Percentiles rank a stretch among this genome's conserved stretches.
Conservation (phyloP, 2,113 vertebrate genomes). For the Pantherophis guttatus region DNA sequence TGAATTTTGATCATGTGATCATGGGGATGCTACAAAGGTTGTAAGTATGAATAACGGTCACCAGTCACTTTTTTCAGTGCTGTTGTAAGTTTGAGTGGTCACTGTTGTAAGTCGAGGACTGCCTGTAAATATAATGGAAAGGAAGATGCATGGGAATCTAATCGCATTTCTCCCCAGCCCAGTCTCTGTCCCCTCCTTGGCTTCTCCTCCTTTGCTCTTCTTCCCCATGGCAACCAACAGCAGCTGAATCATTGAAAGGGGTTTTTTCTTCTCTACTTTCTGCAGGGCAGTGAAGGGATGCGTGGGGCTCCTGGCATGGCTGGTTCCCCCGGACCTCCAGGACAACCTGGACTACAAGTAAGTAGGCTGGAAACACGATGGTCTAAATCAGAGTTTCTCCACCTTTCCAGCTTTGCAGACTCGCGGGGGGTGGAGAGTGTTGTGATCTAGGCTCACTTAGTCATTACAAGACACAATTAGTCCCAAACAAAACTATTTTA, state of each 20-base stretch:
- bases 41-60: too few species aligned
- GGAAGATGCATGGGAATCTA: background rate
- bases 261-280: background rate
- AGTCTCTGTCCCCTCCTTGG: too few species aligned
- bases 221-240: background rate
- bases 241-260: background rate
- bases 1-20: too few species aligned
- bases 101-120: background rate
- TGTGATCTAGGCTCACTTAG: too few species aligned
- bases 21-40: too few species aligned
- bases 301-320: conserved; percentile 78
- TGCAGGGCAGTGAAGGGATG: conserved; percentile 83
- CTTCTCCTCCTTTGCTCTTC: background rate
- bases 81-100: too few species aligned
- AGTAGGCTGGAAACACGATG: background rate
- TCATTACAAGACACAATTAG: too few species aligned
- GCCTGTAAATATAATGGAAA: background rate
- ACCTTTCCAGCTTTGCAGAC: background rate
- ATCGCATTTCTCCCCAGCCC: background rate
- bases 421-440: too few species aligned
- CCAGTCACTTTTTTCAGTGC: too few species aligned
- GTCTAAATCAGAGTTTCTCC: background rate
- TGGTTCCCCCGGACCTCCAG: conserved; percentile 79
- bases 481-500: too few species aligned
- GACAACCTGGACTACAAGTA: conserved; percentile 80